phyloP scores from a whole-genome alignment of 2,888 invertebrate species.

The Agrenia bidenticulata region DNA sequence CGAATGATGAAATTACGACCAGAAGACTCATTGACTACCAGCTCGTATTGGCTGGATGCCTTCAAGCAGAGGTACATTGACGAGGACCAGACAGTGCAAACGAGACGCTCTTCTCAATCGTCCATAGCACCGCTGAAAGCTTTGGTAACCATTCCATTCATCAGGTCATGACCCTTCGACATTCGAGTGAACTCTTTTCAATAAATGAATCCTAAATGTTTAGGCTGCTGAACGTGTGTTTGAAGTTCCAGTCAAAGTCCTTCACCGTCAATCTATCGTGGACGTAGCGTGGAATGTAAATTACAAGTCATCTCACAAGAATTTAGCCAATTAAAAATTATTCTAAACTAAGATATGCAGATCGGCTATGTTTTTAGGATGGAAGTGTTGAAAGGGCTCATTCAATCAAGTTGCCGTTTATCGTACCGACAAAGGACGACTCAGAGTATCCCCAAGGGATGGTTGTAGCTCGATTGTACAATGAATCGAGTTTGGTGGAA shows the following conservation, averaged over 20 bases:
- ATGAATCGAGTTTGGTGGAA: constrained; percentile 12
- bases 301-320: too few species aligned
- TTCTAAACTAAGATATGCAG: too few species aligned
- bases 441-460: constrained; percentile 37
- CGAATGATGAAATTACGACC: constrained; percentile 35
- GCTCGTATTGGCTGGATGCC: constrained; percentile 31
- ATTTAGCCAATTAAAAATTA: constrained; percentile 2
- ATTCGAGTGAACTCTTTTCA: too few species aligned
- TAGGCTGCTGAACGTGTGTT: constrained; percentile 19
- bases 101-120: background rate
- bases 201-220: background rate
- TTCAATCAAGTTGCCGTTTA: constrained; percentile 30
- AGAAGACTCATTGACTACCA: constrained; percentile 28
- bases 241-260: constrained; percentile 43
- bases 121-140: background rate
- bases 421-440: constrained; percentile 24
- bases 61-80: constrained; percentile 30
- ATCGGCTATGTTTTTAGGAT: constrained; percentile 24
- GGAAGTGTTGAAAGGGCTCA: constrained; percentile 20
- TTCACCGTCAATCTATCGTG: constrained; percentile 36
- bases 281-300: constrained; percentile 44
- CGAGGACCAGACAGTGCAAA: background rate
- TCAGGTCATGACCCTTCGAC: too few species aligned
- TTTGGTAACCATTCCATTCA: constrained; percentile 14
- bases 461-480: constrained; percentile 25